Percentiles rank a stretch among this genome's conserved stretches.
phyloP scores from a whole-genome alignment of 2,113 vertebrate species.

The Athene cunicularia region DNA sequence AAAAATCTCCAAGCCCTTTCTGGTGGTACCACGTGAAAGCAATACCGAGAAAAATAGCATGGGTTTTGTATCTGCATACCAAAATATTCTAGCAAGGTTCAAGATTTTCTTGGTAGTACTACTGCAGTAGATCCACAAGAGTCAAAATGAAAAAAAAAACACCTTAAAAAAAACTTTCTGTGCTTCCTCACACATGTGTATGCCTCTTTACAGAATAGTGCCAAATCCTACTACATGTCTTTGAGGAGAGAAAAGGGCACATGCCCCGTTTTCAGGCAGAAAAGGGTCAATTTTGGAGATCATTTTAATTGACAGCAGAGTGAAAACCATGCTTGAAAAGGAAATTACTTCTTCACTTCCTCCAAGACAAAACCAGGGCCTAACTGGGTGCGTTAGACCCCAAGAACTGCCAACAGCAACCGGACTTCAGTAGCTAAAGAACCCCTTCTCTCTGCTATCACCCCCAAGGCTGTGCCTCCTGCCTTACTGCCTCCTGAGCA shows the following conservation, averaged over 20 bases:
- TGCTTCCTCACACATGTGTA: neutral
- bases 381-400: neutral
- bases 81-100: neutral
- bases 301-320: too few relatives aligned
- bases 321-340: too few relatives aligned
- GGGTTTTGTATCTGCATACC: neutral
- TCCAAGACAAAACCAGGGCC: neutral
- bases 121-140: neutral
- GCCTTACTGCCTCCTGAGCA: accelerated
- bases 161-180: neutral
- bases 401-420: neutral
- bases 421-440: neutral
- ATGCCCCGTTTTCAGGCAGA: too few relatives aligned
- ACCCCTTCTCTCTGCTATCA: neutral
- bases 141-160: neutral
- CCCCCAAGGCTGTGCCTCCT: neutral
- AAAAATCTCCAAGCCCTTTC: neutral
- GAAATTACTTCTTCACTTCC: neutral
- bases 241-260: too few relatives aligned
- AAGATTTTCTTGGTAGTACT: neutral
- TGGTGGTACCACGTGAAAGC: neutral
- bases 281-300: too few relatives aligned
- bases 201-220: too few relatives aligned
- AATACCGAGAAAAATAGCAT: neutral
- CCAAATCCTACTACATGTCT: too few relatives aligned